Conservation (phyloP, 1,140 invertebrate species). For the Cepaea nemoralis region DNA sequence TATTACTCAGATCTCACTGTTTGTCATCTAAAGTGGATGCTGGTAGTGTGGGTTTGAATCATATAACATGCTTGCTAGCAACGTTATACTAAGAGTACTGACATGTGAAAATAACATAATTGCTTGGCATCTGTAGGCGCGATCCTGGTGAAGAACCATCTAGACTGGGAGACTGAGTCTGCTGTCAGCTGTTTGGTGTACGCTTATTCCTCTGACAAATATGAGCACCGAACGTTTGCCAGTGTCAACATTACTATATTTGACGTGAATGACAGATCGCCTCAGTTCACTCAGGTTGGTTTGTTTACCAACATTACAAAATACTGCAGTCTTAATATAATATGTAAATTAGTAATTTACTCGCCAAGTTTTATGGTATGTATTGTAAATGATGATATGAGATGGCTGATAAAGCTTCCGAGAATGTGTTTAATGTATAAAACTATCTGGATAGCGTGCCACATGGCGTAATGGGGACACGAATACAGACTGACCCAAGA, state of each 20-base stretch:
- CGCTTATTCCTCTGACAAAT: constrained; percentile 26
- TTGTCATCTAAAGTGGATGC: background rate
- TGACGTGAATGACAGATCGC: constrained; percentile 23
- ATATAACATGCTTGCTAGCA: background rate
- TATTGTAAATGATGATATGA: too few relatives aligned
- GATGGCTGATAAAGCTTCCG: too few relatives aligned
- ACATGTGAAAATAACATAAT: background rate
- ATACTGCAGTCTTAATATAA: too few relatives aligned
- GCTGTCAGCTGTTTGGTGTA: background rate
- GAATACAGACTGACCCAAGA: too few relatives aligned
- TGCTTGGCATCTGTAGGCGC: background rate
- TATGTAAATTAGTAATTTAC: too few relatives aligned
- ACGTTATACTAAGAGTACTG: background rate
- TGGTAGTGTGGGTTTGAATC: background rate
- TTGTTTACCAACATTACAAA: too few relatives aligned
- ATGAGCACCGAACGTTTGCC: background rate
- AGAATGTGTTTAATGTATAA: too few relatives aligned
- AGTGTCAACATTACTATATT: background rate
- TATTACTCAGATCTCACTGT: too few relatives aligned
- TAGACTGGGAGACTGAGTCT: constrained; percentile 30
- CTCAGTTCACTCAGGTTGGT: background rate
- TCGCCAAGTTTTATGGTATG: too few relatives aligned
- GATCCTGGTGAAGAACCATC: background rate
- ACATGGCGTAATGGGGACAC: too few relatives aligned
- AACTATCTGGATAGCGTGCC: too few relatives aligned